These are phyloP conservation scores for Calliopum simillimum DNA, from an alignment of 2,888 invertebrate genomes.

Conservation along the genomic window DNA sequence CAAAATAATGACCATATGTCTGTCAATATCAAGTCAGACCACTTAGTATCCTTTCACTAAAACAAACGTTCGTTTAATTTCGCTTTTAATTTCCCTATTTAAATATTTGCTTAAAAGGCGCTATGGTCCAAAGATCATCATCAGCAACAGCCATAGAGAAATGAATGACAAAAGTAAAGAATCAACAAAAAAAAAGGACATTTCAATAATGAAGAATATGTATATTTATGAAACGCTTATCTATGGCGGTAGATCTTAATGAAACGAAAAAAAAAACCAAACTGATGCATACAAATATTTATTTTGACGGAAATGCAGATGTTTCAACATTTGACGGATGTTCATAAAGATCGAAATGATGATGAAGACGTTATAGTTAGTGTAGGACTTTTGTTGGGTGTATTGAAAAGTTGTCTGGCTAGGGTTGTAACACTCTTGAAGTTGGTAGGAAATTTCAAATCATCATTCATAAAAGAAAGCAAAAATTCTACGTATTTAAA, in stretches of 20 bases:
- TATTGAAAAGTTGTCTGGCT: neutral
- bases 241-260: constrained; percentile 29
- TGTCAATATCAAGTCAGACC: too few relatives aligned
- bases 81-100: too few relatives aligned
- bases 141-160: neutral
- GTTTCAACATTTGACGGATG: constrained; percentile 22
- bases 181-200: constrained; percentile 10
- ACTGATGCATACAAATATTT: constrained; percentile 29
- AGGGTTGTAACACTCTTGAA: neutral
- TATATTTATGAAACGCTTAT: constrained; percentile 19
- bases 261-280: neutral
- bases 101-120: too few relatives aligned
- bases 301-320: constrained; percentile 26
- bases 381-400: neutral
- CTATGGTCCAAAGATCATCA: neutral
- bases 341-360: neutral
- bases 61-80: too few relatives aligned
- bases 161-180: neutral
- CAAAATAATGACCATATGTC: too few relatives aligned
- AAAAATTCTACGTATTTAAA: too few relatives aligned
- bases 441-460: too few relatives aligned
- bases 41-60: too few relatives aligned
- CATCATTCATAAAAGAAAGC: too few relatives aligned
- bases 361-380: too few relatives aligned
- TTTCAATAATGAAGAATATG: neutral